Evolutionary conservation across 2,797 vertebrate species (phyloP).

Genomic region (Notolepis coatsorum): DNA sequence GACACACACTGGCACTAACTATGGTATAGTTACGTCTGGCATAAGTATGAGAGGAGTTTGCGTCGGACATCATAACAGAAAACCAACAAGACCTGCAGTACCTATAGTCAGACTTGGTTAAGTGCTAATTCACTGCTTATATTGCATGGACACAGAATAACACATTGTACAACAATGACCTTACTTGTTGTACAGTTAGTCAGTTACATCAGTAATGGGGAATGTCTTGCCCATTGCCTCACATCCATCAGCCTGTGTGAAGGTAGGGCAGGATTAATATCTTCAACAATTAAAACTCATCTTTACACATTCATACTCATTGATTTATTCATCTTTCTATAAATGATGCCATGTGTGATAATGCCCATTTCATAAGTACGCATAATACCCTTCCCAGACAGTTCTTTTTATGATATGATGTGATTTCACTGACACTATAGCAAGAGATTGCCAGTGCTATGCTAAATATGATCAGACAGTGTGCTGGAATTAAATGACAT

Average conservation of each 20-base stretch:
- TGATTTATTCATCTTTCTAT: slow-evolving; percentile 41
- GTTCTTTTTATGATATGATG: slow-evolving; percentile 45
- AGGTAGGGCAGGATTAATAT: neutral
- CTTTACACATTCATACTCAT: slow-evolving; percentile 15
- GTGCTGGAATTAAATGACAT: slow-evolving; percentile 19
- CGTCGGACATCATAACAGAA: neutral
- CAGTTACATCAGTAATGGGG: neutral
- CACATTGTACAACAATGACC: too few relatives aligned
- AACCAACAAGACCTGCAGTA: neutral
- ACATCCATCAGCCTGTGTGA: neutral
- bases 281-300: slow-evolving; percentile 10
- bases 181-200: too few relatives aligned
- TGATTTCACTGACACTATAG: slow-evolving; percentile 22
- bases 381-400: slow-evolving; percentile 58
- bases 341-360: slow-evolving; percentile 47
- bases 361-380: slow-evolving; percentile 58
- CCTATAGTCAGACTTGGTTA: neutral
- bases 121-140: slow-evolving; percentile 19
- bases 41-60: neutral
- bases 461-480: slow-evolving; percentile 29
- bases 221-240: neutral
- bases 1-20: neutral
- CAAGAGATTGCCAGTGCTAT: slow-evolving; percentile 19
- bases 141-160: too few relatives aligned
- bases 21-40: too few relatives aligned